Evolutionary conservation across 2,888 invertebrate species (phyloP).

Genomic region (Pachliopta kotzebuea): DNA sequence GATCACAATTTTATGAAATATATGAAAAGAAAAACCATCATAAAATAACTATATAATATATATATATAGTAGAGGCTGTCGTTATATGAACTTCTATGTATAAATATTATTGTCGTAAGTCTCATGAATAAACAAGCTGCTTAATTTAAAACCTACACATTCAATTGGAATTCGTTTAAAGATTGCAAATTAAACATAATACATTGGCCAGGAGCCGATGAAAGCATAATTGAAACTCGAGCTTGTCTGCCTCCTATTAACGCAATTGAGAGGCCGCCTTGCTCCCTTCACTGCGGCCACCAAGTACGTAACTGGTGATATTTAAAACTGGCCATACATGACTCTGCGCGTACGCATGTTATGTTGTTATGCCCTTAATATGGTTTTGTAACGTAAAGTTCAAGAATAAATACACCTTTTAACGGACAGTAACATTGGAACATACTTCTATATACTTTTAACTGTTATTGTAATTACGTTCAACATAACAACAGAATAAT

Average conservation of each 20-base stretch:
- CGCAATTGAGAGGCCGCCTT: constrained; percentile 51
- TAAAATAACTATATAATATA: not conserved
- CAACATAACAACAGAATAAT: too few relatives aligned
- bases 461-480: too few relatives aligned
- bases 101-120: not conserved
- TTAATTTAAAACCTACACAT: not conserved
- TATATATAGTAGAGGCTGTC: not conserved
- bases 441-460: not conserved
- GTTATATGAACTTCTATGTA: not conserved
- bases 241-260: constrained; percentile 51
- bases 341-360: not conserved
- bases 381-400: constrained; percentile 18
- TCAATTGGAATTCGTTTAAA: constrained; percentile 10
- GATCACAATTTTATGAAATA: too few relatives aligned
- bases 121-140: not conserved
- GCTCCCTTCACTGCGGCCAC: constrained; percentile 42
- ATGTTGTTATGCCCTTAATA: not conserved
- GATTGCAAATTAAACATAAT: constrained; percentile 33
- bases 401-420: constrained; percentile 9
- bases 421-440: not conserved
- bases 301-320: constrained; percentile 15
- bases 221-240: constrained; percentile 60
- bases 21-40: too few relatives aligned
- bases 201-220: constrained; percentile 42
- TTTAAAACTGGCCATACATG: constrained; percentile 21